Conservation (phyloP, 2,113 vertebrate genomes). For the Mirounga angustirostris region DNA sequence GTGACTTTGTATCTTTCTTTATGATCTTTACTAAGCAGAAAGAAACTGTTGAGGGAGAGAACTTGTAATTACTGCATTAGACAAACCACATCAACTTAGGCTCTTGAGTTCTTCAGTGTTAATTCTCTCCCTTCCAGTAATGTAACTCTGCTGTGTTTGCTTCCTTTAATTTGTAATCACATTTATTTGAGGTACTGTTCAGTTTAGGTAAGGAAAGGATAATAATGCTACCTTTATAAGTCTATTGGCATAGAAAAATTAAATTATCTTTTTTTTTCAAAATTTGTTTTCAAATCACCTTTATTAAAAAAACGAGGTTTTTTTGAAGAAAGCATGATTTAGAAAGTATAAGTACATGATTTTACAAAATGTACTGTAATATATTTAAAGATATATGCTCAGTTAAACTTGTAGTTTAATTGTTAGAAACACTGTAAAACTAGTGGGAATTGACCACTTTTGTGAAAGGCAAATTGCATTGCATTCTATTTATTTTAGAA, state of each 20-base stretch:
- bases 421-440: constrained; percentile 68
- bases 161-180: not conserved
- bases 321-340: constrained; percentile 69
- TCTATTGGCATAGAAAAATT: not conserved
- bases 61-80: not conserved
- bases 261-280: not conserved
- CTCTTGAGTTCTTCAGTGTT: not conserved
- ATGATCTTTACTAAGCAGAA: not conserved
- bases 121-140: not conserved
- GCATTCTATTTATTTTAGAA: constrained; percentile 76
- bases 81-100: not conserved
- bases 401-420: constrained; percentile 62
- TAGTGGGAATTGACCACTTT: constrained; percentile 73
- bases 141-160: not conserved
- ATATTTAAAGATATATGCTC: constrained; percentile 56
- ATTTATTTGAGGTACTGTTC: constrained; percentile 13
- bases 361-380: constrained; percentile 72
- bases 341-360: constrained; percentile 65
- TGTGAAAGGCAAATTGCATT: constrained; percentile 69
- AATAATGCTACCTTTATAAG: not conserved
- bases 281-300: not conserved
- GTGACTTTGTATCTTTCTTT: not conserved
- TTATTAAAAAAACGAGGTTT: not conserved
- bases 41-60: not conserved
- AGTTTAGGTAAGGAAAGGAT: not conserved